Base-by-base conservation (phyloP, 1,140 invertebrate species). In the Drosophila seguyi region DNA sequence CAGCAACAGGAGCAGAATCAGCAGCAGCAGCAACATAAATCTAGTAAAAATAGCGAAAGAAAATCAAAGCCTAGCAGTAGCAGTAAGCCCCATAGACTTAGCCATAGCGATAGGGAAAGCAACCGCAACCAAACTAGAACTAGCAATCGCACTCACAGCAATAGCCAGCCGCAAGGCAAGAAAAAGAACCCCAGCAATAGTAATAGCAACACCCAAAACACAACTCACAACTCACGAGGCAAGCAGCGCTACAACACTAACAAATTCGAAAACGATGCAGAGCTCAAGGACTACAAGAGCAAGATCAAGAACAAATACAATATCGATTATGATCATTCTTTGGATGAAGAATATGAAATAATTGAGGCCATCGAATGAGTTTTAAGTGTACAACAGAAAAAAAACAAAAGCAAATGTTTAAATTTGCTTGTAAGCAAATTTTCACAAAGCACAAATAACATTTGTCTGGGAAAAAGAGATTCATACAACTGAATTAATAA, bases 331-430 rank as follows among this genome's bases (percentile, higher is more conserved):
- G 92, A 92, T 79, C 92, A 92, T 88, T 92, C 92, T 80, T 81
- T 92, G 59, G 92, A 92, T 66, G 92, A 92, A 76, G 91, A 92
- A 90, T 92, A 92, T 90, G 92, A 92, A 92, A 91, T 92, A 87
- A 92, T 92, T 57, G 92, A 92, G 78, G 92, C 92, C 82, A 90
- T 92, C 71, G 92, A 92, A 76, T 92, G 59, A 92, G 44, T 47
- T 27, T 22, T 38, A 6, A 25, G 34, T 11, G 52, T 20, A 55
- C n/a, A 36, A 18, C 11, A 7, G 7, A 53, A 34, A 4, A 16
- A 1, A 22, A 22, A 13, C 25, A 27, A 11, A 48, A 27, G 8
- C 48, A 36, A 53, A 53, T 38, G 34, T 38, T 55, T 38, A 8
- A 55, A 10, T 38, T 55, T 55, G 52, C 22, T 38, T 16, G 3